These are phyloP conservation scores for Conomelus anceps DNA, from an alignment of 2,888 invertebrate species.

Conservation along the genomic window DNA sequence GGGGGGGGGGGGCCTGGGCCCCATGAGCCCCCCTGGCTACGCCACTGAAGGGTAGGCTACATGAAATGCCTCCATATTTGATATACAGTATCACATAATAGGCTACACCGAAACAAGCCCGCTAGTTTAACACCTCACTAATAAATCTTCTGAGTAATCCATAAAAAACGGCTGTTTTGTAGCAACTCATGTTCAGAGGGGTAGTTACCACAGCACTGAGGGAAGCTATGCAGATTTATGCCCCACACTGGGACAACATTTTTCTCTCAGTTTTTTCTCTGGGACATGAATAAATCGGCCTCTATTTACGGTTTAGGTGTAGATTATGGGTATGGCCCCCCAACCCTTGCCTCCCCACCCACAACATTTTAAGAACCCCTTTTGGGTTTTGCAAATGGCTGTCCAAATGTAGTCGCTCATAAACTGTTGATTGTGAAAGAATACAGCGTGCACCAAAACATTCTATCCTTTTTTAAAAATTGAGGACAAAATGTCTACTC, in stretches of 20 bases:
- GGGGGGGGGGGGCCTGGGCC: too few species aligned
- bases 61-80: too few species aligned
- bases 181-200: not conserved
- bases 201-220: not conserved
- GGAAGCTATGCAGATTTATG: not conserved
- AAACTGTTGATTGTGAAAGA: not conserved
- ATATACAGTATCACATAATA: too few species aligned
- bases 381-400: not conserved
- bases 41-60: too few species aligned
- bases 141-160: not conserved
- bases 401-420: not conserved
- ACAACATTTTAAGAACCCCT: too few species aligned
- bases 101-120: not conserved
- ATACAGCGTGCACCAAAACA: not conserved
- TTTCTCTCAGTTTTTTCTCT: not conserved
- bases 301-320: not conserved
- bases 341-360: too few species aligned
- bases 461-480: not conserved
- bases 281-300: not conserved
- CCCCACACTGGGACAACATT: not conserved
- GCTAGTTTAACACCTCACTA: not conserved
- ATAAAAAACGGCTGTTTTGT: not conserved
- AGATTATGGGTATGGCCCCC: not conserved
- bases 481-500: not conserved
- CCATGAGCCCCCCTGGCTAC: too few species aligned